These are phyloP conservation scores for Bufo bufo DNA, from an alignment of 2,113 vertebrate species.

Conservation along the genomic window DNA sequence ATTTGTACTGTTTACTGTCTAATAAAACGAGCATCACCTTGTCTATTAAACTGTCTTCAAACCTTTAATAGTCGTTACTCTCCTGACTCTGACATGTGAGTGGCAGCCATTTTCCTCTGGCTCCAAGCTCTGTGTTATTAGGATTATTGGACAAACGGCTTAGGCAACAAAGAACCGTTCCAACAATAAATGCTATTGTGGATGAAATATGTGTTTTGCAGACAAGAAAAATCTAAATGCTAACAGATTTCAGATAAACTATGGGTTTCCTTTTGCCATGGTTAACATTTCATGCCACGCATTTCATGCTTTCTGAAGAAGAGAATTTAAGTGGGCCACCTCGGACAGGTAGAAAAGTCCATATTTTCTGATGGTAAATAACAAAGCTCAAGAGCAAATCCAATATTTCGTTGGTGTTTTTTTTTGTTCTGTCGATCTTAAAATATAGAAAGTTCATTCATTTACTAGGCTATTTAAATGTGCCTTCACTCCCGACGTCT, in stretches of 20 bases:
- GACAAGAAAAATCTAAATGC: constrained; percentile 54
- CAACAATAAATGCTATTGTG: constrained; percentile 44
- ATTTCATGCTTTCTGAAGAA: constrained; percentile 62
- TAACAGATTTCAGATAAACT: constrained; percentile 59
- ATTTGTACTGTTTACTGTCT: constrained; percentile 41
- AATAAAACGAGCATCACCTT: constrained; percentile 43
- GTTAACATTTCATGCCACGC: constrained; percentile 58
- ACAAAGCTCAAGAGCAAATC: constrained; percentile 59
- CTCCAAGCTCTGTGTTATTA: constrained; percentile 46
- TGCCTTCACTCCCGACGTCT: constrained; percentile 68
- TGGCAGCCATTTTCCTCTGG: constrained; percentile 32
- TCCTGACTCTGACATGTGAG: constrained; percentile 44
- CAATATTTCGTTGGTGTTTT: not conserved
- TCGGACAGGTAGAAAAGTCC: constrained; percentile 69
- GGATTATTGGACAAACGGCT: constrained; percentile 56
- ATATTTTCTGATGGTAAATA: constrained; percentile 63
- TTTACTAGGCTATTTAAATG: constrained; percentile 75
- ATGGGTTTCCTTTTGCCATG: constrained; percentile 58
- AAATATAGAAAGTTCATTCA: constrained; percentile 69
- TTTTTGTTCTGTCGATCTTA: constrained; percentile 64
- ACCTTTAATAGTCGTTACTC: constrained; percentile 34
- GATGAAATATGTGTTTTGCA: constrained; percentile 32
- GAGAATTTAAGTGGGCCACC: constrained; percentile 65
- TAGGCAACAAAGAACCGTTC: constrained; percentile 52
- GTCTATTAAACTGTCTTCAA: constrained; percentile 57